A percentile compares a stretch with the other conserved stretches of the same genome.
phyloP scores from a whole-genome alignment of 2,113 vertebrate species.

The Labrus mixtus region DNA sequence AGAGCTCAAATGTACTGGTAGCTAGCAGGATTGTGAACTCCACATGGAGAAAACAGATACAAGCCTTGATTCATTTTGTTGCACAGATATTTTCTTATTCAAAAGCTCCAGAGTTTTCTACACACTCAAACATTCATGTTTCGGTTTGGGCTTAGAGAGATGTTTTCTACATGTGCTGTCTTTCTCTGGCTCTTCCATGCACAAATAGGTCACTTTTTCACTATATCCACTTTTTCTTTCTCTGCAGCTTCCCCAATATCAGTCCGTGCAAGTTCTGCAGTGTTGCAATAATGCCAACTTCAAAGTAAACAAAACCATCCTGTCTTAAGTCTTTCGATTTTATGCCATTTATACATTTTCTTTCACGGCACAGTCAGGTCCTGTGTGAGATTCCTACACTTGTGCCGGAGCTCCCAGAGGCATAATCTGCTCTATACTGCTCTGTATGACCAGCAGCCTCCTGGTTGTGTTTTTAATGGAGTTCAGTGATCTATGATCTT shows the following conservation, averaged over 20 bases:
- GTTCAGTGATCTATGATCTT: slow-evolving; percentile 23
- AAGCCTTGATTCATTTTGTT: too few relatives aligned
- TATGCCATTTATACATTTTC: not conserved
- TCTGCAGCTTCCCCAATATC: too few relatives aligned
- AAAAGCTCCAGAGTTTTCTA: too few relatives aligned
- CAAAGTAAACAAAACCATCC: not conserved
- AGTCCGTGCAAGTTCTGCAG: not conserved
- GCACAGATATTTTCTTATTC: too few relatives aligned
- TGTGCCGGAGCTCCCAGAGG: slow-evolving; percentile 1
- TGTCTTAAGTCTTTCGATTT: not conserved
- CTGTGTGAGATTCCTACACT: not conserved
- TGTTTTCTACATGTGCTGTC: too few relatives aligned
- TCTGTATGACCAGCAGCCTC: not conserved
- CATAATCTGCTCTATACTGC: slow-evolving; percentile 1
- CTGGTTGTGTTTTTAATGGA: slow-evolving; percentile 37
- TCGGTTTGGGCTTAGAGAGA: too few relatives aligned
- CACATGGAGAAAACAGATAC: too few relatives aligned
- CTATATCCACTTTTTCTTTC: not conserved
- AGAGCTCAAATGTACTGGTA: too few relatives aligned
- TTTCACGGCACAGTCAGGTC: not conserved
- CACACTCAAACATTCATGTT: too few relatives aligned
- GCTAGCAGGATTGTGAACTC: too few relatives aligned
- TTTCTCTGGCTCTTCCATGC: too few relatives aligned
- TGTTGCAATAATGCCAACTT: not conserved
- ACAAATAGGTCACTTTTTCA: not conserved